Base-by-base conservation (phyloP, 2,888 invertebrate species). In the Leptinotarsa juncta region DNA sequence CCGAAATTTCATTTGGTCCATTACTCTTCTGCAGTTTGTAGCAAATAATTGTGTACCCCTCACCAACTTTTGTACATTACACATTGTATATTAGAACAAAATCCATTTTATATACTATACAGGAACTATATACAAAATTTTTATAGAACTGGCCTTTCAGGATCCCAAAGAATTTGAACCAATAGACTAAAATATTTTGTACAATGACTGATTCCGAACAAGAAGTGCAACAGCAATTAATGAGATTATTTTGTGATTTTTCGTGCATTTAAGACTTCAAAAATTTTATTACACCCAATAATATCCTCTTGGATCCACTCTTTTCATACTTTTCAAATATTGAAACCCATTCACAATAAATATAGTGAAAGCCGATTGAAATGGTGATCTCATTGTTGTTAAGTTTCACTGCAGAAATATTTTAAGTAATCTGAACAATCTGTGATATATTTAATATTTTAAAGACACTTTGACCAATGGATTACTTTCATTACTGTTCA, bases 111-210 rank as follows among this genome's bases (percentile, higher is more conserved):
- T 77, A 78, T 72, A 77, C 65, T 75, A 73, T 74, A 75, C 74
- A 74, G 72, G 62, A 71, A 72, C 55, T 78, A 75, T 76, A 78
- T 78, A 78, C 72, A 76, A 73, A 74, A 75, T 71, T 78, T 78
- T 77, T 73, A 78, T 77, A 77, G 71, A 71, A 67, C 73, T 76
- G 75, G 77, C 78, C 74, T 77, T 78, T 78, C 77, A 73, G 75
- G 68, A 78, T 77, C 70, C 78, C 78, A 78, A 78, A 78, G 78
- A 78, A 77, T 77, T 74, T 70, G 65, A 76, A 72, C 77, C 72
- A 75, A 76, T 73, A 67, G 76, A 76, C 74, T 73, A 72, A 71
- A 73, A 74, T 75, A 75, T 65, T 69, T 68, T 51, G 60, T 67
- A 70, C 65, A 70, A 67, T 67, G 73, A 74, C 74, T 77, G 77